phyloP scores from a whole-genome alignment of 2,113 vertebrate genomes.

The Nyctereutes procyonoides region DNA sequence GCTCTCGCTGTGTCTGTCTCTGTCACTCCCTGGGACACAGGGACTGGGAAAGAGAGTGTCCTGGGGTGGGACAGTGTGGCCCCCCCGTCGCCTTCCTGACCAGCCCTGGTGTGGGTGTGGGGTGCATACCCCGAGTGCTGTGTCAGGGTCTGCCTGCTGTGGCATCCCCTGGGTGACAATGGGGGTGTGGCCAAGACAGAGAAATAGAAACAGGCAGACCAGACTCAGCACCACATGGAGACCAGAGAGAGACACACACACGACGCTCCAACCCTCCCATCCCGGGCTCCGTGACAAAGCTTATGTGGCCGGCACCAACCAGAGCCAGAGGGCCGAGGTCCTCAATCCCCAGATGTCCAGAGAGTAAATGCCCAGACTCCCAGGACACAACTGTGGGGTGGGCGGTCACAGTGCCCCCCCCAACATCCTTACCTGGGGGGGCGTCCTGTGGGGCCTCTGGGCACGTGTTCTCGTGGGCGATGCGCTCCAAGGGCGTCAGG shows the following conservation, averaged over 20 bases:
- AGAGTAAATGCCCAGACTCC: background rate
- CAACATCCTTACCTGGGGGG: constrained; percentile 8
- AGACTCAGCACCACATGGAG: fast-evolving
- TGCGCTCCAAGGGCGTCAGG: constrained; percentile 92
- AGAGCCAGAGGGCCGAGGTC: background rate
- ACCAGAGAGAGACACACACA: background rate
- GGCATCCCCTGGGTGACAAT: background rate
- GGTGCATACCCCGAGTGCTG: fast-evolving
- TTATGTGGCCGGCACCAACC: background rate
- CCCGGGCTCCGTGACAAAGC: background rate
- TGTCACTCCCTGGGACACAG: background rate
- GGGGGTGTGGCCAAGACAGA: background rate
- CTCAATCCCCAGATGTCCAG: background rate
- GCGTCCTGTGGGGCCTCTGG: background rate
- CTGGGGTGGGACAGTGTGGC: fast-evolving
- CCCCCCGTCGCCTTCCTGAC: fast-evolving
- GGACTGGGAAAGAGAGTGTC: background rate
- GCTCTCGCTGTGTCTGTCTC: background rate
- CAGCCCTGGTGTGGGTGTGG: fast-evolving
- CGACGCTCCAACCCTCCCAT: too few species aligned
- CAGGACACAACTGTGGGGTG: fast-evolving
- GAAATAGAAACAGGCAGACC: background rate
- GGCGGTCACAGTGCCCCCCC: background rate
- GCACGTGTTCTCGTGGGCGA: constrained; percentile 91
- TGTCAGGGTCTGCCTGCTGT: fast-evolving